Evolutionary conservation across 2,113 vertebrate genomes (phyloP), one percentile per base, ranked within the genome.

Genomic region (Clarias batrachus): DNA sequence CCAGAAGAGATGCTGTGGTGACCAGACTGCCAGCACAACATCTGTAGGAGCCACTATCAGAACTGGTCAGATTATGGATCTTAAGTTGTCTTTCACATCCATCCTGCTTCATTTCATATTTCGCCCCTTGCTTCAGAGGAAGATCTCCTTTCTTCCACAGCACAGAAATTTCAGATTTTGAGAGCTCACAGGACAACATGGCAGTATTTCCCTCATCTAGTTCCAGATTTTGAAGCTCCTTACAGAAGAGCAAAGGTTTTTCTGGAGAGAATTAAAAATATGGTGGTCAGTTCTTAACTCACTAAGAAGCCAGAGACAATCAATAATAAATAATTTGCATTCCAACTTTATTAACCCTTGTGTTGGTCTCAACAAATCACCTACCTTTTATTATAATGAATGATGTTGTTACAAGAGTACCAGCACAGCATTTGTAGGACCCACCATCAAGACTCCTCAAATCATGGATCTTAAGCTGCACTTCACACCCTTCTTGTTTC

Each of bases 121-220:
- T 96, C 60, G 70, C 89, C 3, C 90, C 93, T 0, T 91, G 92
- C 85, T 89, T 92, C 2, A 92, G 89, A 13, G 96, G 90, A 3
- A 93, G 87, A 9, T 79, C 74, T 37, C 94, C 94, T 5, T 92
- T 94, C 90, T 94, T 96, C 96, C 97, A 98, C 90, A 95, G 94
- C 5, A 96, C 95, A 0, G 90, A 87, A 14, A 92, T 90, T 33
- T 91, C 94, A 0, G 92, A 30, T 84, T 93, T 96, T 57, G 96
- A 96, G 33, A 97, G 92, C 91, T 97, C 94, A 7, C 97, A 97
- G 87, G 92, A 94, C 85, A 97, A 90, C 0, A 93, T 95, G 81
- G 94, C 91, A 0, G 90, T 92, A n/a, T 94, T 93, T 0, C 96
- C 95, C 92, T 97, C 97, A 0, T 96, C 93, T 2, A 88, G 95